Base-by-base conservation (phyloP, 2,113 vertebrate species). In the Neopipo cinnamomea region DNA sequence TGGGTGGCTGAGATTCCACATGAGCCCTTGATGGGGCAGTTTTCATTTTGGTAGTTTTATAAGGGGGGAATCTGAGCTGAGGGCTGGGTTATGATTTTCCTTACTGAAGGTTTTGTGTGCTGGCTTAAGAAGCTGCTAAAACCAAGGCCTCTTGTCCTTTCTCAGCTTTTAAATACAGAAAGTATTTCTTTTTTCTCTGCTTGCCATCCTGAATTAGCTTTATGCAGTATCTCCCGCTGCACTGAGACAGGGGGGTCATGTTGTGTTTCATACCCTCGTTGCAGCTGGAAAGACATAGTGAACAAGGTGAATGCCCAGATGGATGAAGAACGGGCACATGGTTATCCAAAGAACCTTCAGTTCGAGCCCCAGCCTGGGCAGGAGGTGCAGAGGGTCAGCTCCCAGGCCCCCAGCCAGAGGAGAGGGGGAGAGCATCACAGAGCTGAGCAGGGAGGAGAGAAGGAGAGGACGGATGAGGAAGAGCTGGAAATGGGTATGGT, bases 211-310 rank as follows among this genome's bases (percentile, higher is more conserved):
- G 47, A 53, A 76, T 44, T 14, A 8, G 19, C 28, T 31, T 59
- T 9, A 5, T 49, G 44, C 49, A 67, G 12, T 14, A 5, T 44
- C 35, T 63, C 27, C 21, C 23, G 39, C 5, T 15, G 4, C 14
- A 6, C 63, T 91, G 74, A 91, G 24, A 5, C 6, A 0, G 31
- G n/a, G 30, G 31, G 8, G 4, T 3, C 88, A 33, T 89, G 13
- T 44, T 74, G 44, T 83, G 66, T 53, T 79, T 52, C 5, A 8
- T 85, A 3, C 53, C 56, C 27, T 71, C 31, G 1, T 24, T 83
- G 46, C 85, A 97, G 96, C 53, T 97, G 97, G 97, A 96, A 97
- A 50, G 96, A 94, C 24, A 85, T 97, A 0, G 91, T 96, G 4
- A 91, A 93, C 66, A 91, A 96, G 63, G 95, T 87, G 79, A 94